phyloP scores from a whole-genome alignment of 2,888 invertebrate species.

The Tipula vernalis region DNA sequence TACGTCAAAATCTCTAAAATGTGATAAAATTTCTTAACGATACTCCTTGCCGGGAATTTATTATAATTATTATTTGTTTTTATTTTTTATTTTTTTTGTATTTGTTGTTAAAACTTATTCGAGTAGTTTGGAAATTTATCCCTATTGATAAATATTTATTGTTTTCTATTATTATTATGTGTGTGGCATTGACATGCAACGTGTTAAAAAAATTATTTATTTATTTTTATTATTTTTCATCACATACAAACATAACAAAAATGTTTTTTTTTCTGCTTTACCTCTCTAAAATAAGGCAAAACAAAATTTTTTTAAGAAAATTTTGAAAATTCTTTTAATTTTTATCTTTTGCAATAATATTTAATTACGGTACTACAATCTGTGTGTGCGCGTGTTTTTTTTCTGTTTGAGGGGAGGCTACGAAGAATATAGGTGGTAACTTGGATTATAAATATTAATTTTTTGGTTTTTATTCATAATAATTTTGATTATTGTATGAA shows the following conservation, averaged over 20 bases:
- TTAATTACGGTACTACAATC: neutral
- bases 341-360: neutral
- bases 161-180: neutral
- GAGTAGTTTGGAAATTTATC: neutral
- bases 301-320: neutral
- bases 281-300: neutral
- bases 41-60: neutral
- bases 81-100: neutral
- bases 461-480: neutral
- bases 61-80: neutral
- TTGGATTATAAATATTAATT: neutral
- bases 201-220: neutral
- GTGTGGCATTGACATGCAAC: neutral
- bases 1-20: neutral
- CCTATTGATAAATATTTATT: neutral
- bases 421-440: neutral
- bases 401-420: neutral
- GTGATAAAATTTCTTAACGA: neutral
- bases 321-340: neutral
- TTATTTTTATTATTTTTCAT: neutral
- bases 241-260: neutral
- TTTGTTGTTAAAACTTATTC: neutral
- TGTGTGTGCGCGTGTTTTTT: neutral
- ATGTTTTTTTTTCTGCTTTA: neutral
- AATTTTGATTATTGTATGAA: neutral